phyloP scores from a whole-genome alignment of 2,113 vertebrate genomes.

The Sminthopsis crassicaudata region DNA sequence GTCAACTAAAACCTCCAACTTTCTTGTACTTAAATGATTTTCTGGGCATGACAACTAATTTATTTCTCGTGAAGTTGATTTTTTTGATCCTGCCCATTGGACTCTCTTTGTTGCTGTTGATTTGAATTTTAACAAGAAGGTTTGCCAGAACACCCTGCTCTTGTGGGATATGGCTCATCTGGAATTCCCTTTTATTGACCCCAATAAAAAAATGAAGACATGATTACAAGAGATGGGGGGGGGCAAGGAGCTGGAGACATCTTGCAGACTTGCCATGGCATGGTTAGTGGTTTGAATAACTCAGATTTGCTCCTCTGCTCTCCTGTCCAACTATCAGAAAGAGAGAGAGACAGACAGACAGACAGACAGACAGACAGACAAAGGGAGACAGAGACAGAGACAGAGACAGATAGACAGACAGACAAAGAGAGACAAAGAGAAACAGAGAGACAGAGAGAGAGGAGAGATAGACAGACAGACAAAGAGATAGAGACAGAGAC shows the following conservation, averaged over 20 bases:
- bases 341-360: not conserved
- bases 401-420: too few relatives aligned
- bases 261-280: not conserved
- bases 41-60: not conserved
- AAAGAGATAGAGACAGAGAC: too few relatives aligned
- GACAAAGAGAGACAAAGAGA: too few relatives aligned
- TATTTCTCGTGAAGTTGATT: not conserved
- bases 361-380: too few relatives aligned
- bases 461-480: too few relatives aligned
- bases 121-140: not conserved
- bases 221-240: not conserved
- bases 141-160: not conserved
- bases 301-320: not conserved
- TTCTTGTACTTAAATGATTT: not conserved
- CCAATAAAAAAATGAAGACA: not conserved
- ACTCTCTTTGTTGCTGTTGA: not conserved
- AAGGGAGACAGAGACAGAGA: too few relatives aligned
- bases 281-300: not conserved
- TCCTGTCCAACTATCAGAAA: not conserved
- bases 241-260: fast-evolving
- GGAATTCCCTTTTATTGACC: not conserved
- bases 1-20: not conserved
- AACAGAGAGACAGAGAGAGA: too few relatives aligned
- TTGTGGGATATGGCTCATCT: not conserved
- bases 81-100: not conserved